Conservation (phyloP, 2,888 invertebrate genomes). For the Gandaritis pyraliata region DNA sequence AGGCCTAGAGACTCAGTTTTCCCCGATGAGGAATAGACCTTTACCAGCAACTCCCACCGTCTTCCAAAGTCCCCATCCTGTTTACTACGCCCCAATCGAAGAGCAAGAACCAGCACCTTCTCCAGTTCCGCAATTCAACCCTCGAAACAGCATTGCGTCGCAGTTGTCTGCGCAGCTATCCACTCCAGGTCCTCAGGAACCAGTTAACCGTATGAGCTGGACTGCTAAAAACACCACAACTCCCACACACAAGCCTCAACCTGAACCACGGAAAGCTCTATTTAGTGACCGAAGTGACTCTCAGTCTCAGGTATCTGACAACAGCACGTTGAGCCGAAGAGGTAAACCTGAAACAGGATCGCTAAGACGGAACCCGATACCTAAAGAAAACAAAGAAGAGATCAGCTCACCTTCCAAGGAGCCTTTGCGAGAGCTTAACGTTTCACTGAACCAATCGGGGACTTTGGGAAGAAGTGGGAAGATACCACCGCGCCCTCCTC, state of each 20-base stretch:
- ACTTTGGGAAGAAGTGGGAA: slow-evolving; percentile 84
- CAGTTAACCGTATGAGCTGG: slow-evolving; percentile 80
- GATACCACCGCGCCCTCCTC: slow-evolving; percentile 93
- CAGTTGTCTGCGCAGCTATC: slow-evolving; percentile 77
- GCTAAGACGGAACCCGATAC: slow-evolving; percentile 63
- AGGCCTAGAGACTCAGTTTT: slow-evolving; percentile 80
- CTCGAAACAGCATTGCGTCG: slow-evolving; percentile 81
- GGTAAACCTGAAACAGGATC: slow-evolving; percentile 83
- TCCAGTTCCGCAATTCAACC: slow-evolving; percentile 75
- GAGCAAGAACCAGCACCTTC: slow-evolving; percentile 80
- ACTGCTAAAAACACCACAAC: slow-evolving; percentile 80
- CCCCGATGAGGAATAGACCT: slow-evolving; percentile 86
- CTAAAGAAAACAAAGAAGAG: slow-evolving; percentile 67
- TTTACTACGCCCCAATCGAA: slow-evolving; percentile 82
- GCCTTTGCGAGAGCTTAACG: slow-evolving; percentile 64
- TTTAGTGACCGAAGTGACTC: slow-evolving; percentile 70
- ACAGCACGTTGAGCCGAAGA: slow-evolving; percentile 71
- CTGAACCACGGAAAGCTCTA: slow-evolving; percentile 73
- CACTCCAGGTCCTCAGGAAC: slow-evolving; percentile 79
- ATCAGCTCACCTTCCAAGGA: slow-evolving; percentile 70
- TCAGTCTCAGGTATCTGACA: slow-evolving; percentile 67
- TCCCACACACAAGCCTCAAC: slow-evolving; percentile 56
- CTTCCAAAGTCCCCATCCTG: slow-evolving; percentile 73
- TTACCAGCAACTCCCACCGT: slow-evolving; percentile 86
- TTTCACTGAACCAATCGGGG: slow-evolving; percentile 71